These are phyloP conservation scores for Epicampocera succincta DNA, from an alignment of 2,888 invertebrate genomes.

Conservation along the genomic window DNA sequence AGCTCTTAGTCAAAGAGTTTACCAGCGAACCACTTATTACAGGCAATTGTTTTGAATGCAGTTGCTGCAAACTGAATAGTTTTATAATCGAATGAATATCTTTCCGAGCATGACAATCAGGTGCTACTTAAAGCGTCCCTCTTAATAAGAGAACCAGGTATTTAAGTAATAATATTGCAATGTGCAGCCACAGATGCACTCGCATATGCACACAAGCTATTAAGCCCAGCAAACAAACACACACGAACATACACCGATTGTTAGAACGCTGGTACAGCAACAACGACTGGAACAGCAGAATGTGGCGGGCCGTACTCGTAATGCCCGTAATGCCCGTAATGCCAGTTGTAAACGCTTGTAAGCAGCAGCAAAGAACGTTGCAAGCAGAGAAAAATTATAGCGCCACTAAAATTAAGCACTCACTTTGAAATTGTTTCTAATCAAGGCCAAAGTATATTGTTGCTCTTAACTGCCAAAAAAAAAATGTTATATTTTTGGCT, in stretches of 20 bases:
- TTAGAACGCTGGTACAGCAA: conserved; percentile 8
- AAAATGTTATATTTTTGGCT: not conserved
- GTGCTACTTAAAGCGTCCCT: not conserved
- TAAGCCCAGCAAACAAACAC: not conserved
- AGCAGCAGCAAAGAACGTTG: conserved; percentile 7
- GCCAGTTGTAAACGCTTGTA: conserved; percentile 27
- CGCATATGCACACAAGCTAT: not conserved
- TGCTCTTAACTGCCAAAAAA: not conserved
- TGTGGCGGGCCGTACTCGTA: too few species aligned
- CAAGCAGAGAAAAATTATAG: not conserved
- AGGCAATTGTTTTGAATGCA: not conserved
- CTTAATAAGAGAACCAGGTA: conserved; percentile 24
- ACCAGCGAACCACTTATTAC: not conserved
- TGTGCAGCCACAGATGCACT: not conserved
- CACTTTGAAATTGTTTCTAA: not conserved
- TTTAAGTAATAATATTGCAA: conserved; percentile 6
- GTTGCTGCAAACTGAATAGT: conserved; percentile 10
- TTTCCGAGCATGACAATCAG: not conserved
- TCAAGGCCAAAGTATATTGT: not conserved
- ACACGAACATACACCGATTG: not conserved
- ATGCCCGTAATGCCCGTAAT: too few species aligned
- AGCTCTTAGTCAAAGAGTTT: not conserved
- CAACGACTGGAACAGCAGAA: conserved; percentile 1
- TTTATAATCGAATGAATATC: conserved; percentile 22
- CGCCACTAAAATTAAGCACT: too few species aligned